Evolutionary conservation across 1,140 invertebrate genomes (phyloP).

Genomic region (Whitmania pigra): DNA sequence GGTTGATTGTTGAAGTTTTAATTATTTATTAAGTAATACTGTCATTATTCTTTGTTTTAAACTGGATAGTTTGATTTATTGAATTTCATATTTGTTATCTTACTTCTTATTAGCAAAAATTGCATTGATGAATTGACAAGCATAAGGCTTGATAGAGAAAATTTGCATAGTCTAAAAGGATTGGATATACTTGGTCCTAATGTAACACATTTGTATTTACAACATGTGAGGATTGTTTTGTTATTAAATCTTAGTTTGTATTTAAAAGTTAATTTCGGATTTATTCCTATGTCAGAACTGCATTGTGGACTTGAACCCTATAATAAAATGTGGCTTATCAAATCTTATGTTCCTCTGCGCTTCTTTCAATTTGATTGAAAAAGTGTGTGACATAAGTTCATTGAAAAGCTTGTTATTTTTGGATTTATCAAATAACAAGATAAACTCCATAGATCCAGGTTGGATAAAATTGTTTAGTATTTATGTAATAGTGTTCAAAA

Average conservation of each 20-base stretch:
- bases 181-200: background rate
- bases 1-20: too few relatives aligned
- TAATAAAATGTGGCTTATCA: background rate
- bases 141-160: conserved; percentile 7
- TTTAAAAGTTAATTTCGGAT: background rate
- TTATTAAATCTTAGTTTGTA: background rate
- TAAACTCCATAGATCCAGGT: conserved; percentile 1
- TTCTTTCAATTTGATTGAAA: background rate
- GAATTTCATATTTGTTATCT: too few relatives aligned
- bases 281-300: background rate
- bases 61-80: too few relatives aligned
- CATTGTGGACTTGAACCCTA: background rate
- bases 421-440: conserved; percentile 7
- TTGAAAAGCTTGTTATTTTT: conserved; percentile 3
- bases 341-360: background rate
- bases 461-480: background rate
- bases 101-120: background rate
- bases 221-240: conserved; percentile 1
- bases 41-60: too few relatives aligned
- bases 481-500: background rate
- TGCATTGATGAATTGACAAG: background rate
- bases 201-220: conserved; percentile 7
- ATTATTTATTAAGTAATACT: too few relatives aligned
- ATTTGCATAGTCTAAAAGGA: background rate
- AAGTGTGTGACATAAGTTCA: background rate